Base-by-base conservation (phyloP, 2,888 invertebrate species). In the Volucella inanis region DNA sequence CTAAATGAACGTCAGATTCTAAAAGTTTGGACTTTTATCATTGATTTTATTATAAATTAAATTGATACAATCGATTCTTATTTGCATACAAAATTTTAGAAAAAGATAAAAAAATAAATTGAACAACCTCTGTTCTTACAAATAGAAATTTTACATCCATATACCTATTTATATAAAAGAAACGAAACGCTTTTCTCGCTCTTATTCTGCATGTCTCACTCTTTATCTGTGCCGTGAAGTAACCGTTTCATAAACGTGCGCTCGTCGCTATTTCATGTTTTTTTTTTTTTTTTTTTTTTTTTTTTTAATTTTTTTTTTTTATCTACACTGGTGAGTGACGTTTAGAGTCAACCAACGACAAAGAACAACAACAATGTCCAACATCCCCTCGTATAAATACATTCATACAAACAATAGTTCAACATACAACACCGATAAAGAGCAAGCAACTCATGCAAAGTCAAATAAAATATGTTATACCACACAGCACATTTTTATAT, bases 161-260 rank as follows among this genome's bases (percentile, higher is more conserved):
- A 1, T 18, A 18, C 18, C 39, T 71, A 50, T 4, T 31, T 31
- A 31, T 6, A 31, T 31, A 41, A 64, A 47, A 15, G 11, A 10
- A 18, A 38, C 3, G 2, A 31, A 31, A 6, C 31, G 6, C 31
- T 49, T 39, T 22, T n/a, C 49, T 55, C 65, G 47, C 72, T 64
- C 54, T 15, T 18, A 39, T 49, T 38, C 14, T 2, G 54, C 41
- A 3, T 50, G 12, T 65, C 31, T 65, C 75, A 0, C 45, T 76
- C 57, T 75, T 43, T 14, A 39, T 49, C 57, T 45, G 39, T 57
- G 18, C 39, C 22, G 45, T 52, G 74, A 50, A 54, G 54, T 64
- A 64, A 64, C 74, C 64, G 64, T 72, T 72, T 52, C 55, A 55
- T 74, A 83, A 77, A 72, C 78, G 61, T 83, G 82, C 78, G 72